Evolutionary conservation across 2,888 invertebrate species (phyloP).

Genomic region (Malachius bipustulatus): DNA sequence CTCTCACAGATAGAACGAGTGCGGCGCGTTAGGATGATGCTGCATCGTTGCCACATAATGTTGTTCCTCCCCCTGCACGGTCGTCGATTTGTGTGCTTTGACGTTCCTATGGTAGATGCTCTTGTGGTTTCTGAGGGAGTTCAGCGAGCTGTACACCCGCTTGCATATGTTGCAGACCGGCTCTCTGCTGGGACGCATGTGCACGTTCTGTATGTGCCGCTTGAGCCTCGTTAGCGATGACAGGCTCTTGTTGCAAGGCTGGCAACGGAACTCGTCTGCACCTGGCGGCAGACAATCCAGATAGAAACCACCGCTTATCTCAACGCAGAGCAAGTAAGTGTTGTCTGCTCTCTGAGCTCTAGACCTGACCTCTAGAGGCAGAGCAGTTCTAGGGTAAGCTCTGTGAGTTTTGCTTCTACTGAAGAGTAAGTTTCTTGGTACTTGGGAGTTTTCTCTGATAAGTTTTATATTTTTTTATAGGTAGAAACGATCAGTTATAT

Average conservation of each 20-base stretch:
- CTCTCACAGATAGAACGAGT: slow-evolving; percentile 35
- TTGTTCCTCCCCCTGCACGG: too few relatives aligned
- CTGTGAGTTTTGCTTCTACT: too few relatives aligned
- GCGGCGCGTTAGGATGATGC: slow-evolving; percentile 31
- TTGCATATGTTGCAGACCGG: slow-evolving; percentile 88
- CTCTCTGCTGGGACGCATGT: slow-evolving; percentile 81
- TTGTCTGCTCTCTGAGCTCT: too few relatives aligned
- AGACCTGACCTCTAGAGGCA: too few relatives aligned
- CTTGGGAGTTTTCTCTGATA: neutral
- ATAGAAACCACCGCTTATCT: too few relatives aligned
- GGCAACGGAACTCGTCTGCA: slow-evolving; percentile 81
- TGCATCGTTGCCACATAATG: too few relatives aligned
- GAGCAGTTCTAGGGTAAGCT: too few relatives aligned
- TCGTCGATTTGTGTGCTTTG: slow-evolving; percentile 56
- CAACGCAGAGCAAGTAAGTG: too few relatives aligned
- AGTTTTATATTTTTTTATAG: slow-evolving; percentile 3
- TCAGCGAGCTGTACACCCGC: slow-evolving; percentile 82
- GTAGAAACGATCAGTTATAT: too few relatives aligned
- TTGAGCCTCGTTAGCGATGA: slow-evolving; percentile 78
- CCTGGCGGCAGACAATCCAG: slow-evolving; percentile 56
- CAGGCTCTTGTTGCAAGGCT: slow-evolving; percentile 84
- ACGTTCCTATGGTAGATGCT: slow-evolving; percentile 80
- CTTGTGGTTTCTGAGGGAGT: slow-evolving; percentile 84
- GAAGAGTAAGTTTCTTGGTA: too few relatives aligned
- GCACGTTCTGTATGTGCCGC: slow-evolving; percentile 85